These are phyloP conservation scores for Lepidocyrtoides sp. DNA, from an alignment of 2,888 invertebrate species.

Conservation along the genomic window DNA sequence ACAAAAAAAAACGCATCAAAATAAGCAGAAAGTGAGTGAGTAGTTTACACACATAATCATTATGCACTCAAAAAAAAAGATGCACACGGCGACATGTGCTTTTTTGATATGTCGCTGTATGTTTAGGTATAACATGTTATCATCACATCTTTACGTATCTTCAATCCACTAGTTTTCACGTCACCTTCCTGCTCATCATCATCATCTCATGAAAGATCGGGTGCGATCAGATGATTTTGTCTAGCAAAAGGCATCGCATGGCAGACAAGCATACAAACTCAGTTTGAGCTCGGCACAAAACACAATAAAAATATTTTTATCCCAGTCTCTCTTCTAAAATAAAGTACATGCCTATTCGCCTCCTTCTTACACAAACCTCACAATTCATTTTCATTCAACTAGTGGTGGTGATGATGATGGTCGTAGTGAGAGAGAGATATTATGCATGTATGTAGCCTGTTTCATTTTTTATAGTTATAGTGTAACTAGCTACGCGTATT, in stretches of 20 bases:
- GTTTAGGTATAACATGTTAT: neutral
- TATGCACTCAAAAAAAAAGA: neutral
- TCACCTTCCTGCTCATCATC: slow-evolving; percentile 30
- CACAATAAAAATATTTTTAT: slow-evolving; percentile 78
- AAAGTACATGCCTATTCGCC: slow-evolving; percentile 16
- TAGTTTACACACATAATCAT: neutral
- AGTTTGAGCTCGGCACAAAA: slow-evolving; percentile 26
- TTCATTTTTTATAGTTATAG: no score
- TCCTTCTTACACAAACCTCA: slow-evolving; percentile 63
- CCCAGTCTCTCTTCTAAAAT: slow-evolving; percentile 61
- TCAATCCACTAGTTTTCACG: slow-evolving; percentile 61
- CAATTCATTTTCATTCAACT: slow-evolving; percentile 74
- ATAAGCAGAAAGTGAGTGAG: no score
- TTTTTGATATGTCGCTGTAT: neutral
- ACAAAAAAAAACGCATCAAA: neutral
- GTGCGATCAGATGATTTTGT: slow-evolving; percentile 80
- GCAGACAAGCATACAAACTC: slow-evolving; percentile 24
- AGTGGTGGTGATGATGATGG: slow-evolving; percentile 55
- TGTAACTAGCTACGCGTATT: neutral
- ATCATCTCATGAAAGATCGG: slow-evolving; percentile 69
- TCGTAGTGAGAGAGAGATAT: neutral
- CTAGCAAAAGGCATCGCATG: slow-evolving; percentile 64
- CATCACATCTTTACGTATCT: slow-evolving; percentile 32
- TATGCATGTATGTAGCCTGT: neutral
- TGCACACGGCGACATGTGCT: neutral